Conservation (phyloP, 2,797 vertebrate species). For the Molossus alvarezi region DNA sequence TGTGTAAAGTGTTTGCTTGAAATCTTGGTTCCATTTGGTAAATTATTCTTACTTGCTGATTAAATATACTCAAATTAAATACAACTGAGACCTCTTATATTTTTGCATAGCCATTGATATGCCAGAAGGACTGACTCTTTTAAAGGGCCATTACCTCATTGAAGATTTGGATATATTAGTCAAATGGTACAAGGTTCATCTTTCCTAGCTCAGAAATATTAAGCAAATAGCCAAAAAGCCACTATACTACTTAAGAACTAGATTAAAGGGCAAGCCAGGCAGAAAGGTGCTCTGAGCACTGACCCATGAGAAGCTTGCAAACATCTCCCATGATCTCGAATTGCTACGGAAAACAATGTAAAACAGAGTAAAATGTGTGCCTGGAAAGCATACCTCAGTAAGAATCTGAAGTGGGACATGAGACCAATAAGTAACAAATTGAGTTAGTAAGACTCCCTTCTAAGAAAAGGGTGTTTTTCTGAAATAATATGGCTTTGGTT, state of each 20-base stretch:
- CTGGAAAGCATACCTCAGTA: not conserved
- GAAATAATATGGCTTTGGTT: not conserved
- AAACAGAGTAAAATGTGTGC: not conserved
- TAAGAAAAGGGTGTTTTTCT: not conserved
- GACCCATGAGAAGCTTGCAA: not conserved
- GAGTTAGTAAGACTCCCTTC: not conserved
- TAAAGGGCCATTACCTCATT: not conserved
- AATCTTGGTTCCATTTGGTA: not conserved
- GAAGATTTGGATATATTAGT: not conserved
- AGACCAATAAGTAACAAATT: not conserved
- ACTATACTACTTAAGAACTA: not conserved
- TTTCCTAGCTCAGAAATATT: not conserved
- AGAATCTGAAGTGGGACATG: not conserved
- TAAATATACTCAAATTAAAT: slow-evolving; percentile 18
- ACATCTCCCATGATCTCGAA: not conserved
- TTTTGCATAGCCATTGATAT: slow-evolving; percentile 11
- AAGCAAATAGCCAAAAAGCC: not conserved
- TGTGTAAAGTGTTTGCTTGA: not conserved
- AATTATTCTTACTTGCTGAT: not conserved
- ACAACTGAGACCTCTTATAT: not conserved
- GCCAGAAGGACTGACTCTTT: not conserved
- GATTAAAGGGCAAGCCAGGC: not conserved
- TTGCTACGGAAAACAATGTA: not conserved
- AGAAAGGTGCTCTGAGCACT: not conserved
- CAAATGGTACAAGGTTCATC: not conserved